Base-by-base conservation (phyloP, 2,113 vertebrate genomes). In the Neodontobutis hainanensis region DNA sequence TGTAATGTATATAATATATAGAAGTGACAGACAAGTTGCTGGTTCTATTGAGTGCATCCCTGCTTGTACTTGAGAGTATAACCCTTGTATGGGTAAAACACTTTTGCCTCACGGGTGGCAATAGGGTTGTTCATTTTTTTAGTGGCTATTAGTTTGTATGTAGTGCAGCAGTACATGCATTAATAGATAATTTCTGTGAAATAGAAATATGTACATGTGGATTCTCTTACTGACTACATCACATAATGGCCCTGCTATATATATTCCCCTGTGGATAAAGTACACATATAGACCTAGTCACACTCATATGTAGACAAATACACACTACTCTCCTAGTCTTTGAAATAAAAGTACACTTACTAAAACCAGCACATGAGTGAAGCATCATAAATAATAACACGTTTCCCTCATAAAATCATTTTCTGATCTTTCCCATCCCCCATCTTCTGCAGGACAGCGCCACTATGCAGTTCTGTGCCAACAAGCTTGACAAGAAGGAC, bases 401-500 rank as follows among this genome's bases (percentile, higher is more conserved):
- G 15, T 11, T 46, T 58, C 56, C n/a, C 69, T 75, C 32, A n/a
- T 43, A 58, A 62, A 9, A 32, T 35, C 12, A 53, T 60, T 55
- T 64, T 12, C 19, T 75, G 52, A 40, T 14, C 4, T 43, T 36
- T 48, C 60, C 43, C 44, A 14, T 40, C 11, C 11, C 16, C 14
- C 14, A 0, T 19, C 12, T 49, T 60, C 15, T 68, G 68, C 86
- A 96, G 95, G 94, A 96, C 64, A 92, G 95, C 4, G 93, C 94
- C 68, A 96, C 94, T 0, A 95, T 95, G 95, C 95, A 97, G 91
- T 95, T 96, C 82, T 96, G 95, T 73, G 95, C 94, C 89, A 96
- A 96, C 88, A 96, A 96, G 70, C 88, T 97, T 90, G 95, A 96
- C 87, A 97, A 97, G 90, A 97, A 97, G 68, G 95, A 97, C 66